phyloP scores from a whole-genome alignment of 1,140 invertebrate species.

The Drosophila subobscura region DNA sequence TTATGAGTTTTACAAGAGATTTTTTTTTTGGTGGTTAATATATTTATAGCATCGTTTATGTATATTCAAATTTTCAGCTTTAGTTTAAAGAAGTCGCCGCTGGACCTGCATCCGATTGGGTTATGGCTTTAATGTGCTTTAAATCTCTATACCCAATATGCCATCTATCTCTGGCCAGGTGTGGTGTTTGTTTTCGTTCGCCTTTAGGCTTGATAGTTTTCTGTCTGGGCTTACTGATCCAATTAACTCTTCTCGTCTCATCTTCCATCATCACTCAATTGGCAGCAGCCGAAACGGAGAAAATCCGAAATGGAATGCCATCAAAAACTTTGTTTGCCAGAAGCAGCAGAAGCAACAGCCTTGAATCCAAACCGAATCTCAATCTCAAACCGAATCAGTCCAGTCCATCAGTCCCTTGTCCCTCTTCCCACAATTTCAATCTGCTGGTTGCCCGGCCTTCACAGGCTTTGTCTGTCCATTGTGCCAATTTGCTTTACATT shows the following conservation, averaged over 20 bases:
- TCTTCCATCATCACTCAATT: slow-evolving; percentile 41
- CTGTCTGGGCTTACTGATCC: slow-evolving; percentile 21
- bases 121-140: slow-evolving; percentile 61
- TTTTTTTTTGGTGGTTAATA: slow-evolving; percentile 30
- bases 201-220: slow-evolving; percentile 1
- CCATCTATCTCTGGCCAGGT: no score
- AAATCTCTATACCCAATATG: not conserved
- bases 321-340: slow-evolving; percentile 73
- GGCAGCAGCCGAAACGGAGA: slow-evolving; percentile 30
- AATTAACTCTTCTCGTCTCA: slow-evolving; percentile 50
- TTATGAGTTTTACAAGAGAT: slow-evolving; percentile 71
- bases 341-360: slow-evolving; percentile 15
- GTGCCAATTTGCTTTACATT: slow-evolving; percentile 72
- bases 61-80: slow-evolving; percentile 23
- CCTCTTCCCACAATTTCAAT: slow-evolving; percentile 47
- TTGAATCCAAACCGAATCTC: slow-evolving; percentile 47
- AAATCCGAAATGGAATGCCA: slow-evolving; percentile 51
- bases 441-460: slow-evolving; percentile 61
- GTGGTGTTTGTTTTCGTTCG: no score
- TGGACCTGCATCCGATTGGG: slow-evolving; percentile 35
- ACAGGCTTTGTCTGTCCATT: slow-evolving; percentile 61
- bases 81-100: slow-evolving; percentile 23
- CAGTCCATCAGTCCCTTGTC: not conserved
- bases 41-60: slow-evolving; percentile 51
- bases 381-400: slow-evolving; percentile 35